A percentile compares a stretch with the other conserved stretches of the same genome.
Conservation (phyloP, 1,140 invertebrate genomes). For the Drosophila kepulauana region DNA sequence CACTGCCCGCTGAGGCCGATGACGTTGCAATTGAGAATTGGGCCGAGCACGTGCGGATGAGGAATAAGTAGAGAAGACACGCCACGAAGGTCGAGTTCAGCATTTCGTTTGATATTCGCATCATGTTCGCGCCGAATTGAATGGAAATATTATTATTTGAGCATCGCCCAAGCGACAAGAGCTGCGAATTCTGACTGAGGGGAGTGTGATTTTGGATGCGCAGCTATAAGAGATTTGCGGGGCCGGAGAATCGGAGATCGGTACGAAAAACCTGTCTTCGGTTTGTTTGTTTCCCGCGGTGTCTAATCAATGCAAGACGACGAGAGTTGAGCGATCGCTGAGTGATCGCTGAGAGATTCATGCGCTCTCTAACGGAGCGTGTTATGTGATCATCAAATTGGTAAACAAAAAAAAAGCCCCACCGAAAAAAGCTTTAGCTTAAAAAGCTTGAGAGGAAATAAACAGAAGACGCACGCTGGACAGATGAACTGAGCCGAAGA, state of each 20-base stretch:
- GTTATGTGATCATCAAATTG: conserved; percentile 34
- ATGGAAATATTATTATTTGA: conserved; percentile 3
- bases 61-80: not conserved
- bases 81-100: conserved; percentile 21
- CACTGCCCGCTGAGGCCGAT: conserved; percentile 38
- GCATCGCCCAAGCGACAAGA: conserved; percentile 44
- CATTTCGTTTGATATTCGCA: conserved; percentile 33
- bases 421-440: not conserved
- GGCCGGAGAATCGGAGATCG: conserved; percentile 12
- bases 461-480: conserved; percentile 17
- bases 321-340: conserved; percentile 11
- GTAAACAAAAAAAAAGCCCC: conserved; percentile 23
- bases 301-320: conserved; percentile 36
- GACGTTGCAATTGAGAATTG: conserved; percentile 50
- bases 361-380: conserved; percentile 33
- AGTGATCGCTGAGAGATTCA: conserved; percentile 13
- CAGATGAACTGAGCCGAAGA: conserved; percentile 17
- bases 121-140: conserved; percentile 45
- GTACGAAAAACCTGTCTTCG: conserved; percentile 65
- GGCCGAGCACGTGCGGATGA: conserved; percentile 26
- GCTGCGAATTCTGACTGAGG: conserved; percentile 60
- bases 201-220: conserved; percentile 35
- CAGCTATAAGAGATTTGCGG: conserved; percentile 41
- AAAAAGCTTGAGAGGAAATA: conserved; percentile 34
- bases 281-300: conserved; percentile 20